Percentiles rank a stretch among this genome's conserved stretches.
Evolutionary conservation across 2,113 vertebrate genomes (phyloP).

Genomic region (Sardina pilchardus): DNA sequence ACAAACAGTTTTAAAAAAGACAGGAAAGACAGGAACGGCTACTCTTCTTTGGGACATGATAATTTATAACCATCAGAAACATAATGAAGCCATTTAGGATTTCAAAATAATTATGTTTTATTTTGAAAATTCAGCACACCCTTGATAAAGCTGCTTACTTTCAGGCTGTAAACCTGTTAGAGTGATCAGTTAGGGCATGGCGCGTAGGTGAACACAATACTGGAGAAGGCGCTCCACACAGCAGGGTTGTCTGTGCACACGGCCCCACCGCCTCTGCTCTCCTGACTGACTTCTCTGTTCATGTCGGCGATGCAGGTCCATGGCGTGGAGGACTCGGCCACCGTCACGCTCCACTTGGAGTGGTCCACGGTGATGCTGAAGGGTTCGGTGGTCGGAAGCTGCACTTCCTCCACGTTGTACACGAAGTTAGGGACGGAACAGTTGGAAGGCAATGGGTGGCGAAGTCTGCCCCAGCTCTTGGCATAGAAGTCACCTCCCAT

Average conservation of each 20-base stretch:
- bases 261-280: constrained; percentile 58
- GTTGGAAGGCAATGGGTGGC: constrained; percentile 20
- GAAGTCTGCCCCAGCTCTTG: constrained; percentile 56
- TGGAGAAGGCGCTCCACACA: constrained; percentile 36
- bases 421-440: constrained; percentile 46
- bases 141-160: too few relatives aligned
- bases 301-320: constrained; percentile 59
- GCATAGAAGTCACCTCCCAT: constrained; percentile 25
- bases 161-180: neutral
- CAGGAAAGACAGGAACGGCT: too few relatives aligned
- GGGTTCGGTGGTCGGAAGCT: accelerated
- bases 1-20: too few relatives aligned
- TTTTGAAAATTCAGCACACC: neutral
- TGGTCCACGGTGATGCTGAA: constrained; percentile 52
- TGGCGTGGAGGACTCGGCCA: neutral
- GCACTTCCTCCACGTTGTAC: constrained; percentile 45
- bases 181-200: neutral
- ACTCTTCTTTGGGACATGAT: too few relatives aligned
- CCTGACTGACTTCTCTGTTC: constrained; percentile 59
- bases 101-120: neutral
- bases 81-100: too few relatives aligned
- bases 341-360: constrained; percentile 59
- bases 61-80: too few relatives aligned
- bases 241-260: constrained; percentile 40
- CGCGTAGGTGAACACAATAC: neutral